Conservation (phyloP, 2,113 vertebrate genomes). For the Mobula birostris region DNA sequence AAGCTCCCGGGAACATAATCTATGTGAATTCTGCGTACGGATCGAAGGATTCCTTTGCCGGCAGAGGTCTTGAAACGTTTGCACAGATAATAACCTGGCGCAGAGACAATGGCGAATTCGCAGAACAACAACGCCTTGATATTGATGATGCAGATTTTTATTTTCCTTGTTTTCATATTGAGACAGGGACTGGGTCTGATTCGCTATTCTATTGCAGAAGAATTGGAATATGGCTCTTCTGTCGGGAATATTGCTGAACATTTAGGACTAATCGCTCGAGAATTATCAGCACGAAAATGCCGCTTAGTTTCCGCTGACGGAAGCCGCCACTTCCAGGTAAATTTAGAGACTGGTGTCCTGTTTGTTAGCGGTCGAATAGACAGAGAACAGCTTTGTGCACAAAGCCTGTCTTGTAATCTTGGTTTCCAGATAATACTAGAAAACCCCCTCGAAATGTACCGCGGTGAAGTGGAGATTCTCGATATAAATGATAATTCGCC, state of each 20-base stretch:
- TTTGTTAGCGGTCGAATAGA: constrained; percentile 53
- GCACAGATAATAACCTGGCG: not conserved
- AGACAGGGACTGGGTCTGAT: not conserved
- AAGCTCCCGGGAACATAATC: not conserved
- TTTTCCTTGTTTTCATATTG: not conserved
- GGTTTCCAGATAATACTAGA: constrained; percentile 52
- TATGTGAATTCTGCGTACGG: too few relatives aligned
- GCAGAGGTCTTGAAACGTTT: too few relatives aligned
- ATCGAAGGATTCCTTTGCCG: not conserved
- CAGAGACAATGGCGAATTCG: not conserved
- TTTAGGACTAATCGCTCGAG: not conserved
- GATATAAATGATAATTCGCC: constrained; percentile 33
- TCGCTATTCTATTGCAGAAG: constrained; percentile 25
- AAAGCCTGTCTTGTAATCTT: constrained; percentile 48
- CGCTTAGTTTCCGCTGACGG: constrained; percentile 34
- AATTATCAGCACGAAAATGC: not conserved
- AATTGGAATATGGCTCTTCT: constrained; percentile 22
- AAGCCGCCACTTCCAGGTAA: constrained; percentile 51
- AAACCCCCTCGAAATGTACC: constrained; percentile 43
- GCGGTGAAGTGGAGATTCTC: constrained; percentile 7
- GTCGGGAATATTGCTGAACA: constrained; percentile 21
- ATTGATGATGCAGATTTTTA: not conserved
- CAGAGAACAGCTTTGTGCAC: constrained; percentile 51
- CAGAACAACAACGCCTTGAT: not conserved
- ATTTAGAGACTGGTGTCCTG: constrained; percentile 51